These are phyloP conservation scores for Opisthograptis luteolata DNA, from an alignment of 2,888 invertebrate species.

Conservation along the genomic window DNA sequence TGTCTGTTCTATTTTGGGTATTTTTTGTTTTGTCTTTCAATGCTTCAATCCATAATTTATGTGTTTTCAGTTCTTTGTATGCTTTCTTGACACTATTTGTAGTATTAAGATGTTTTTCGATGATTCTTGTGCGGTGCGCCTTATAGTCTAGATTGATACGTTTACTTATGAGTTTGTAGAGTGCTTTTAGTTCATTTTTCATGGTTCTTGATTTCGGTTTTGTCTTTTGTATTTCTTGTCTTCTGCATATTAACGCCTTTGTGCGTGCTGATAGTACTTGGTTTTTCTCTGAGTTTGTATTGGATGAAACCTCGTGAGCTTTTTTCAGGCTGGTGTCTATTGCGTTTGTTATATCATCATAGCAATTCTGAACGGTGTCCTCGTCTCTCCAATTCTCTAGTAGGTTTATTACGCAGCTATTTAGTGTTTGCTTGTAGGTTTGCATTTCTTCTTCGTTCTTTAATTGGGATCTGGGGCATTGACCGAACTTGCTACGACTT, in stretches of 20 bases:
- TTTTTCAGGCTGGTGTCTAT: slow-evolving; percentile 9
- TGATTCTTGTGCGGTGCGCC: slow-evolving; percentile 7
- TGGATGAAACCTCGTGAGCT: not conserved
- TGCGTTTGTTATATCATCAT: slow-evolving; percentile 18
- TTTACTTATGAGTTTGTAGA: too few species aligned
- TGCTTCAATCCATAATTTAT: slow-evolving; percentile 27
- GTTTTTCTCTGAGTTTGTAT: not conserved
- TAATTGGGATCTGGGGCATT: not conserved
- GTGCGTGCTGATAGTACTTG: slow-evolving; percentile 25
- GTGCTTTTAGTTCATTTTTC: too few species aligned
- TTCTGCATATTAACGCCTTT: slow-evolving; percentile 17
- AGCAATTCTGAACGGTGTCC: slow-evolving; percentile 12
- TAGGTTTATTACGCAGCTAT: slow-evolving; percentile 2
- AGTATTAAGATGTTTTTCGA: slow-evolving; percentile 18
- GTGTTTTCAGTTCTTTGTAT: slow-evolving; percentile 23
- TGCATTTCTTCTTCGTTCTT: slow-evolving; percentile 9
- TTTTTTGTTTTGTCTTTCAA: slow-evolving; percentile 9
- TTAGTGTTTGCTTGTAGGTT: slow-evolving; percentile 4
- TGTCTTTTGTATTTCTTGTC: slow-evolving; percentile 30
- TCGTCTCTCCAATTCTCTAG: not conserved
- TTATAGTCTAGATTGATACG: slow-evolving; percentile 22
- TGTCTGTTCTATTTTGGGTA: slow-evolving; percentile 13
- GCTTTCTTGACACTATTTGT: slow-evolving; percentile 21
- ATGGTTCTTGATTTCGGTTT: slow-evolving; percentile 29
- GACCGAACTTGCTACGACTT: slow-evolving; percentile 7